Evolutionary conservation across 2,888 invertebrate genomes (phyloP).

Genomic region (Cerastis leucographa): DNA sequence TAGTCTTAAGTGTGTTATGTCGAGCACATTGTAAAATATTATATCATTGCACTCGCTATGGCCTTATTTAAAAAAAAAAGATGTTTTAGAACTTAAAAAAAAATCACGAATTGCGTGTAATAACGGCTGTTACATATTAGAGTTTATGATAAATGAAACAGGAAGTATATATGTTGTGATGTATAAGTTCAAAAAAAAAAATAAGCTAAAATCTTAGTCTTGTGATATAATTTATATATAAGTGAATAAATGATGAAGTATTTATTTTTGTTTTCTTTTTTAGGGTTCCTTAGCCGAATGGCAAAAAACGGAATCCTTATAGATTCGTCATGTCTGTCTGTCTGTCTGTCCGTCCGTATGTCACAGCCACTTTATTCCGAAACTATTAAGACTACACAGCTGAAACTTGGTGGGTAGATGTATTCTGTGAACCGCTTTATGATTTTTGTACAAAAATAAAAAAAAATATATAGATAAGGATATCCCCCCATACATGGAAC

Average conservation of each 20-base stretch:
- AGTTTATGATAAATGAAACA: conserved; percentile 81
- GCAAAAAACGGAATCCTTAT: too few species aligned
- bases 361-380: too few species aligned
- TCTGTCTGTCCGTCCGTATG: too few species aligned
- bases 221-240: conserved; percentile 90
- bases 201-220: conserved; percentile 87
- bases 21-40: conserved; percentile 74
- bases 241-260: conserved; percentile 90
- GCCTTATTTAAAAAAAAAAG: conserved; percentile 85
- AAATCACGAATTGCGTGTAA: conserved; percentile 79
- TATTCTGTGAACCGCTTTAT: too few species aligned
- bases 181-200: conserved; percentile 90
- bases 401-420: too few species aligned
- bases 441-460: too few species aligned
- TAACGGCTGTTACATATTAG: conserved; percentile 86
- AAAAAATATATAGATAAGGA: too few species aligned
- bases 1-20: conserved; percentile 67
- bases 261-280: conserved; percentile 76
- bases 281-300: too few species aligned
- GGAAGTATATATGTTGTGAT: conserved; percentile 89
- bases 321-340: too few species aligned
- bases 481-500: too few species aligned
- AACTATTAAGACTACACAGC: too few species aligned
- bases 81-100: conserved; percentile 73
- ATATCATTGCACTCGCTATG: conserved; percentile 79